Evolutionary conservation across 2,888 invertebrate genomes (phyloP), one percentile per base, ranked within the genome.

Genomic region (Troides aeacus): DNA sequence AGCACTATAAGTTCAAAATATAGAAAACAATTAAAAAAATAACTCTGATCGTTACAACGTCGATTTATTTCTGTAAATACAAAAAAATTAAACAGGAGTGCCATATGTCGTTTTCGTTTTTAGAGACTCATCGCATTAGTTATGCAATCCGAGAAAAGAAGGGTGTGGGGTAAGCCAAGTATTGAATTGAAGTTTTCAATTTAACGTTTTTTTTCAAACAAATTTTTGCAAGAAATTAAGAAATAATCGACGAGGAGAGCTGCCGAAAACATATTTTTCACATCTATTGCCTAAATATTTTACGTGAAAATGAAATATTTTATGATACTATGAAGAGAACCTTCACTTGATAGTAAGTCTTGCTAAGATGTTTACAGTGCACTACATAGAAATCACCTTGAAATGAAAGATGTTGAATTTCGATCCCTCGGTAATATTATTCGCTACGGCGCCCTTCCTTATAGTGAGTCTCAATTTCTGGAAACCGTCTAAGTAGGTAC

Each of bases 81-180:
- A 18, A 60, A 30, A 60, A 36, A 60, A 24, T 36, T 18, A n/a
- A 39, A 61, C 61, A 57, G 42, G 15, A 64, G 39, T 71, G 72
- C 87, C 89, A 89, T 86, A 82, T 90, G 89, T 79, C 77, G 74
- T 76, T 78, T 84, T 80, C 79, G 74, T 75, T 76, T 84, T 83
- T 81, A 75, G 81, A 85, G 83, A 80, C 85, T 90, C 90, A 91
- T 90, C 90, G 84, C 81, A 88, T 91, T 90, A 90, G 89, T 85
- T 85, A 91, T 90, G 90, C 89, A 87, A 86, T 85, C 81, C 86
- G 79, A 74, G 21, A 30, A 58, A 60, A 80, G 77, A 74, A 70
- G 70, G 76, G 84, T 46, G 5, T 30, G 15, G 15, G 46, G 12
- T 12, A 46, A 85, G 87, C 81, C 77, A 76, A 73, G 67, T 73